phyloP scores from a whole-genome alignment of 2,113 vertebrate genomes.

The Nycticebus coucang region DNA sequence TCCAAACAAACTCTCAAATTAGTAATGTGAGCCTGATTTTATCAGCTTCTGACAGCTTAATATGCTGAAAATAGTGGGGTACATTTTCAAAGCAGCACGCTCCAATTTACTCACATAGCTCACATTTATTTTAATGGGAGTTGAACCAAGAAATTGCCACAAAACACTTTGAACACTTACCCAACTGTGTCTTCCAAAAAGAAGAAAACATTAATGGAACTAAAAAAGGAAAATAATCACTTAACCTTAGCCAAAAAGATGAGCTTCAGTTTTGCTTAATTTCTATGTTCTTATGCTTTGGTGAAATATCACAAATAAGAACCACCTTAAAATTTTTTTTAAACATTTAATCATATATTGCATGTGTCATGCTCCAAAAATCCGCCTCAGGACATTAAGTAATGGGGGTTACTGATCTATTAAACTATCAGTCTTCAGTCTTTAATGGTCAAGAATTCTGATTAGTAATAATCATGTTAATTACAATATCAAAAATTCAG shows the following conservation, averaged over 20 bases:
- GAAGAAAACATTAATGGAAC: conserved; percentile 36
- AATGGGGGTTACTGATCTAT: conserved; percentile 15
- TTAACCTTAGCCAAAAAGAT: conserved; percentile 41
- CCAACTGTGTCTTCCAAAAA: conserved; percentile 31
- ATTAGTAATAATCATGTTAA: conserved; percentile 64
- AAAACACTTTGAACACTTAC: conserved; percentile 42
- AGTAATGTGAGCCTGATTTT: conserved; percentile 55
- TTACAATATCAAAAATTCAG: conserved; percentile 62
- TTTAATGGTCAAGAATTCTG: conserved; percentile 26
- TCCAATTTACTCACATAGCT: conserved; percentile 44
- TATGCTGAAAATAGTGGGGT: conserved; percentile 71
- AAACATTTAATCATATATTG: conserved; percentile 6
- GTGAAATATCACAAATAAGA: conserved; percentile 39
- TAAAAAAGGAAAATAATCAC: conserved; percentile 51
- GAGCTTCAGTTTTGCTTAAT: conserved; percentile 30
- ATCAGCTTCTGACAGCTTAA: conserved; percentile 66
- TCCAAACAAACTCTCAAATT: conserved; percentile 55
- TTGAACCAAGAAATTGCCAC: conserved; percentile 51
- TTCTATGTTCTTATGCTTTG: conserved; percentile 7
- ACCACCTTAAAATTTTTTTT: neutral
- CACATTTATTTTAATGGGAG: conserved; percentile 59
- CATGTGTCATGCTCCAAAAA: neutral
- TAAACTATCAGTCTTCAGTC: neutral
- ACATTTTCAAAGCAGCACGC: conserved; percentile 60
- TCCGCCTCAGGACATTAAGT: neutral